phyloP scores from a whole-genome alignment of 2,888 invertebrate genomes.

The Abscondita cerata region DNA sequence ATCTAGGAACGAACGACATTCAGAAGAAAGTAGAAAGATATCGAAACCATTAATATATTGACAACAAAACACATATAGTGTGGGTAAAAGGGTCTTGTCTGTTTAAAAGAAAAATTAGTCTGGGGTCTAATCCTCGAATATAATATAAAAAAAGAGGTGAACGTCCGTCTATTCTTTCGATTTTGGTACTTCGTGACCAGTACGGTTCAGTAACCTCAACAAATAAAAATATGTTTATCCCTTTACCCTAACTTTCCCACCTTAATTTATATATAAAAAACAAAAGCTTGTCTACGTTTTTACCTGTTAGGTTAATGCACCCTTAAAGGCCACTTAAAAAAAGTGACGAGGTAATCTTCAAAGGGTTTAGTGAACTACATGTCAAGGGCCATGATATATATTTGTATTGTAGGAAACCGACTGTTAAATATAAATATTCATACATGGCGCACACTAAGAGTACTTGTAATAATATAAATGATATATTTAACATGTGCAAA shows the following conservation, averaged over 20 bases:
- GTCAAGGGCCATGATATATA: neutral
- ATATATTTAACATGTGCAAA: slow-evolving; percentile 21
- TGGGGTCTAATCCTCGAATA: slow-evolving; percentile 22
- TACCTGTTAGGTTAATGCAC: slow-evolving; percentile 22
- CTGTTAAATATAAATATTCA: no score
- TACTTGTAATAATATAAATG: no score
- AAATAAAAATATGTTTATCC: slow-evolving; percentile 22
- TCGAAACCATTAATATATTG: slow-evolving; percentile 8
- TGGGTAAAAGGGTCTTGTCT: no score
- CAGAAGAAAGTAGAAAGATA: slow-evolving; percentile 15
- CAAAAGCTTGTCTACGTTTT: slow-evolving; percentile 23
- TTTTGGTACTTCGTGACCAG: slow-evolving; percentile 18
- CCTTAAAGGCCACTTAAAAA: slow-evolving; percentile 16
- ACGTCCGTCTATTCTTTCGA: slow-evolving; percentile 26
- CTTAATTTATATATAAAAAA: slow-evolving; percentile 26
- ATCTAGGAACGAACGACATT: neutral
- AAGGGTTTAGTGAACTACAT: slow-evolving; percentile 19
- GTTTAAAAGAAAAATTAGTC: slow-evolving; percentile 37
- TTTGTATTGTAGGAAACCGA: no score
- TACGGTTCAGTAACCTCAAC: slow-evolving; percentile 27
- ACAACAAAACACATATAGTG: neutral
- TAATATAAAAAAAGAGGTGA: slow-evolving; percentile 33
- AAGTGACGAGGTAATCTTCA: neutral
- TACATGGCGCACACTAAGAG: no score
- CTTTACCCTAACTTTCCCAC: slow-evolving; percentile 25